These are phyloP conservation scores for Rhizoglyphus robini DNA, from an alignment of 1,140 invertebrate genomes.

Conservation along the genomic window DNA sequence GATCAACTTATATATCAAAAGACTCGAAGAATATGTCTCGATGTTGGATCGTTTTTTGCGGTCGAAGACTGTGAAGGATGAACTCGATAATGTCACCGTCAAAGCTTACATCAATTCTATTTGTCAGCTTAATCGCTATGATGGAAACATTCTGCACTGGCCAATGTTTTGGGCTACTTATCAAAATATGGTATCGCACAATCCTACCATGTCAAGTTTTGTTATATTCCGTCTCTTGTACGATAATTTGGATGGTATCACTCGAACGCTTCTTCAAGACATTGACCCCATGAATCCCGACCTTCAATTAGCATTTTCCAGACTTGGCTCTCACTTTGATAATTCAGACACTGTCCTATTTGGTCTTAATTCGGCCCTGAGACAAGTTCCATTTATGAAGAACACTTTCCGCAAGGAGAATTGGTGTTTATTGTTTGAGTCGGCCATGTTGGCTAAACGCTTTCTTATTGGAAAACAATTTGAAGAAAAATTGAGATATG, in stretches of 20 bases:
- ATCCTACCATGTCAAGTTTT: not conserved
- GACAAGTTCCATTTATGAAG: not conserved
- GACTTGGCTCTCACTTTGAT: not conserved
- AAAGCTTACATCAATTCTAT: not conserved
- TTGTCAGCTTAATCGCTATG: not conserved
- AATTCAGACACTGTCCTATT: not conserved
- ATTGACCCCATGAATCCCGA: not conserved
- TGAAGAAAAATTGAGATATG: not conserved
- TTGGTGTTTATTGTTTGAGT: not conserved
- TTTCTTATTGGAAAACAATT: not conserved
- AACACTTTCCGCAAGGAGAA: not conserved
- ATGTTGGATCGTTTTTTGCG: no score
- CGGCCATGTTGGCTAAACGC: not conserved
- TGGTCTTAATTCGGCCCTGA: not conserved
- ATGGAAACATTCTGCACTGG: not conserved
- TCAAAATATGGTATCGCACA: not conserved
- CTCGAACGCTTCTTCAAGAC: not conserved
- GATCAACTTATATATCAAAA: not conserved
- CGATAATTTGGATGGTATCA: not conserved
- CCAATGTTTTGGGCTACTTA: not conserved
- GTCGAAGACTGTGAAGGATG: no score
- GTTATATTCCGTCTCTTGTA: not conserved
- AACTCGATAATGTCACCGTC: not conserved
- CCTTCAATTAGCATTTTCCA: not conserved
- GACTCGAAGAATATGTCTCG: not conserved